Evolutionary conservation across 37 sponge, comb jelly and placozoan genomes (phyloP).

Genomic region (Eunapius fragilis): DNA sequence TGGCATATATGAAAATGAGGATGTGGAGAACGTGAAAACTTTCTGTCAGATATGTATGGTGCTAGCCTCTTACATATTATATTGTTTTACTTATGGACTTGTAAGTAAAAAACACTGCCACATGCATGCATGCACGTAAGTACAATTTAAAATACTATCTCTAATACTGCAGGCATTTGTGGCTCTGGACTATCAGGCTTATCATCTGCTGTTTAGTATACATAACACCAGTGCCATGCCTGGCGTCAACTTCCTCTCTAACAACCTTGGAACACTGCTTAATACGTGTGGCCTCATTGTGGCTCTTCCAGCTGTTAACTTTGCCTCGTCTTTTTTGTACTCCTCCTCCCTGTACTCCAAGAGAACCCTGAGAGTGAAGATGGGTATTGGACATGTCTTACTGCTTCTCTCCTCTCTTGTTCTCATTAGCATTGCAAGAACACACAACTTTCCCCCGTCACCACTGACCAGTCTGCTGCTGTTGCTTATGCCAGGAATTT

Average conservation of each 20-base stretch:
- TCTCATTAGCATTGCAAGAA: background rate
- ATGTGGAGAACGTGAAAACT: slow-evolving; percentile 13
- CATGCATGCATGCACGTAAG: background rate
- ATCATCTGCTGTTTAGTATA: background rate
- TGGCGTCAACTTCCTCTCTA: background rate
- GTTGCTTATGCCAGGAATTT: background rate
- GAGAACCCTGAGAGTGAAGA: background rate
- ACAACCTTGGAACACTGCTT: background rate
- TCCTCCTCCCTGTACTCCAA: background rate
- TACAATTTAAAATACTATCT: background rate
- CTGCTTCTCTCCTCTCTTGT: background rate
- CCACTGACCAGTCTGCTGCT: background rate
- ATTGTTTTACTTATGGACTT: background rate
- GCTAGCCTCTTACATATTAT: background rate
- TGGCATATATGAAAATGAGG: background rate
- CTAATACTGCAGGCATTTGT: background rate
- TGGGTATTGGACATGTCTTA: background rate
- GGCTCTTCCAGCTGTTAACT: background rate
- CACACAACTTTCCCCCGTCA: background rate
- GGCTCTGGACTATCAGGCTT: background rate
- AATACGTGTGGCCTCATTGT: background rate
- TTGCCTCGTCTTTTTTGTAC: background rate
- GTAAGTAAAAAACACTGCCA: background rate
- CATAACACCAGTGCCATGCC: background rate
- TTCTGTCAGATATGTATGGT: background rate